Evolutionary conservation across 2,888 invertebrate species (phyloP).

Genomic region (Papilio demoleus): DNA sequence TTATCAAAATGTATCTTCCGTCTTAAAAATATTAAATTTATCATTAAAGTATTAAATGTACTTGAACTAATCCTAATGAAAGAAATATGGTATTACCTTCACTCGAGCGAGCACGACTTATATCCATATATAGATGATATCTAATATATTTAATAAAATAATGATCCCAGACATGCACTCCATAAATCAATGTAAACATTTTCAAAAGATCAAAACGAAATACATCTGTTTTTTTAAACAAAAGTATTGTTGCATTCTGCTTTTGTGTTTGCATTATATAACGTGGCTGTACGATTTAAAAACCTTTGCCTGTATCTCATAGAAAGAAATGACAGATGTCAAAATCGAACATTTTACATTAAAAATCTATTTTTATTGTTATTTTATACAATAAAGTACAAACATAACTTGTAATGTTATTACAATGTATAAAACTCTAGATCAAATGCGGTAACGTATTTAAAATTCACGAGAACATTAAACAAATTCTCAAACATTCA

Average conservation of each 20-base stretch:
- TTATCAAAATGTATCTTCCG: neutral
- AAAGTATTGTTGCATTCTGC: slow-evolving; percentile 8
- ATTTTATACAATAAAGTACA: neutral
- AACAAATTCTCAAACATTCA: slow-evolving; percentile 37
- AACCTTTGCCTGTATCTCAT: slow-evolving; percentile 1
- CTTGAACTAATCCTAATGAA: slow-evolving; percentile 16
- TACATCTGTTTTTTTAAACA: slow-evolving; percentile 7
- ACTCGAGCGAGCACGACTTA: slow-evolving; percentile 19
- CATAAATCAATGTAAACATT: slow-evolving; percentile 13
- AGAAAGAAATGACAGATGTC: slow-evolving; percentile 11
- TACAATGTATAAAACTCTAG: slow-evolving; percentile 8
- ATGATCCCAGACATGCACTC: slow-evolving; percentile 12
- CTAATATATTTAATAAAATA: slow-evolving; percentile 13
- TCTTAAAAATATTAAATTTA: neutral
- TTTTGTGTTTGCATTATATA: slow-evolving; percentile 4
- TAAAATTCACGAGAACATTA: slow-evolving; percentile 34
- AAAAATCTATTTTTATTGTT: neutral
- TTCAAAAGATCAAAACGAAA: slow-evolving; percentile 7
- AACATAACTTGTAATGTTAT: neutral
- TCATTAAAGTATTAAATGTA: slow-evolving; percentile 22
- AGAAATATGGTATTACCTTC: slow-evolving; percentile 16
- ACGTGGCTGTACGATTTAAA: neutral
- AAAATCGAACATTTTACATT: neutral
- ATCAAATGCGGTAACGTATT: slow-evolving; percentile 17
- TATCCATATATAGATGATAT: slow-evolving; percentile 17